Conservation (phyloP, 2,797 vertebrate species). For the Acestrorhynchus altus region DNA sequence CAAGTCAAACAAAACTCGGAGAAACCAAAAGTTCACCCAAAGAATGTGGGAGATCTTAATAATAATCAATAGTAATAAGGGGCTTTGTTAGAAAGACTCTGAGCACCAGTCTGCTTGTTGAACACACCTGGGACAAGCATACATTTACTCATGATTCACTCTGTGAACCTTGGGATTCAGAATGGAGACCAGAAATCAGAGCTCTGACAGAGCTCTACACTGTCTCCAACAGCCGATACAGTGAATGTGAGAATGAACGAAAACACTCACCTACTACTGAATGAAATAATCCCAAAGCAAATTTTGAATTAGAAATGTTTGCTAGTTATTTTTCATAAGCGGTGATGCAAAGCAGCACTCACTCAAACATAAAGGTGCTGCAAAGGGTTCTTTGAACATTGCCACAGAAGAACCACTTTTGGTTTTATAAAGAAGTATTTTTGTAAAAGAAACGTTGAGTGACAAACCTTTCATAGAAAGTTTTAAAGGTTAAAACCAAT, state of each 20-base stretch:
- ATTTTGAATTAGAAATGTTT: no score
- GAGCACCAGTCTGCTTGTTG: conserved; percentile 57
- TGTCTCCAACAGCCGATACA: conserved; percentile 18
- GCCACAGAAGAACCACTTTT: no score
- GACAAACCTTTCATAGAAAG: no score
- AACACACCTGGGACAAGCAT: conserved; percentile 54
- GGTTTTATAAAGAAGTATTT: no score
- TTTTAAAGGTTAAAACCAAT: no score
- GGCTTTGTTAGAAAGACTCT: conserved; percentile 34
- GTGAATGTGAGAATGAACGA: neutral
- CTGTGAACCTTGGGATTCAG: conserved; percentile 39
- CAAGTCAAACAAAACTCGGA: conserved; percentile 23
- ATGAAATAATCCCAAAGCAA: no score
- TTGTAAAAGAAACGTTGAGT: no score
- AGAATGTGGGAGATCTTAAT: conserved; percentile 1
- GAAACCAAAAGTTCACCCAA: conserved; percentile 10
- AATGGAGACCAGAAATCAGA: conserved; percentile 37
- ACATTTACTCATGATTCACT: conserved; percentile 47
- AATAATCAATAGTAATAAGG: conserved; percentile 19
- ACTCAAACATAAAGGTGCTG: no score
- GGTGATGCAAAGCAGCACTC: no score
- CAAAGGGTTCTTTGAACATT: no score
- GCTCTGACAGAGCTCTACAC: conserved; percentile 24
- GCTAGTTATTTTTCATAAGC: no score
- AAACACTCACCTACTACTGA: no score